A percentile compares a stretch with the other conserved stretches of the same genome.
Evolutionary conservation across 2,888 invertebrate genomes (phyloP).

Genomic region (Agrypnus murinus): DNA sequence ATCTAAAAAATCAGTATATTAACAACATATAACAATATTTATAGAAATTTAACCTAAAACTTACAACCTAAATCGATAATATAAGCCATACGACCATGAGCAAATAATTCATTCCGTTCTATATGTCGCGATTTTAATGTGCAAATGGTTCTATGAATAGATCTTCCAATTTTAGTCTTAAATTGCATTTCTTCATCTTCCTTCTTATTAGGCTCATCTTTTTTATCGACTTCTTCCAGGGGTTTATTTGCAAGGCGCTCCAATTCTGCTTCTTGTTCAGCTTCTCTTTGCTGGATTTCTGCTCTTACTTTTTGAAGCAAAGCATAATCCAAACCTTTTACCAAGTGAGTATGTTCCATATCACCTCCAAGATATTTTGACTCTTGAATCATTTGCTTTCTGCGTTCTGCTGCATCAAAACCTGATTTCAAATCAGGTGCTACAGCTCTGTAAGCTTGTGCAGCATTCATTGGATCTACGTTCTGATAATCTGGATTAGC

Average conservation of each 20-base stretch:
- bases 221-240: conserved; percentile 70
- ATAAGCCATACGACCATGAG: conserved; percentile 98
- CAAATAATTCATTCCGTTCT: conserved; percentile 92
- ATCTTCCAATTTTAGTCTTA: conserved; percentile 86
- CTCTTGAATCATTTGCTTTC: conserved; percentile 96
- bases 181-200: conserved; percentile 86
- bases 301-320: conserved; percentile 94
- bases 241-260: conserved; percentile 81
- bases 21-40: too few relatives aligned
- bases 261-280: conserved; percentile 88
- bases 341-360: conserved; percentile 99
- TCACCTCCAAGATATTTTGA: conserved; percentile 99
- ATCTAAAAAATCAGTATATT: conserved; percentile 68
- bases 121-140: conserved; percentile 83
- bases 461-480: conserved; percentile 89
- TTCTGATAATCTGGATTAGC: conserved; percentile 86
- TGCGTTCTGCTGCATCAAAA: conserved; percentile 94
- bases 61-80: conserved; percentile 85
- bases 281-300: conserved; percentile 88
- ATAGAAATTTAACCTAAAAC: too few relatives aligned
- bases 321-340: conserved; percentile 92
- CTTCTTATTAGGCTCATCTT: conserved; percentile 71
- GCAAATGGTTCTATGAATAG: conserved; percentile 81
- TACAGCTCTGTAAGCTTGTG: conserved; percentile 85
- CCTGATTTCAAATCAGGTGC: conserved; percentile 97